Evolutionary conservation across 2,797 vertebrate genomes (phyloP), one percentile per base, ranked within the genome.

Genomic region (Sebastes ruberrimus): DNA sequence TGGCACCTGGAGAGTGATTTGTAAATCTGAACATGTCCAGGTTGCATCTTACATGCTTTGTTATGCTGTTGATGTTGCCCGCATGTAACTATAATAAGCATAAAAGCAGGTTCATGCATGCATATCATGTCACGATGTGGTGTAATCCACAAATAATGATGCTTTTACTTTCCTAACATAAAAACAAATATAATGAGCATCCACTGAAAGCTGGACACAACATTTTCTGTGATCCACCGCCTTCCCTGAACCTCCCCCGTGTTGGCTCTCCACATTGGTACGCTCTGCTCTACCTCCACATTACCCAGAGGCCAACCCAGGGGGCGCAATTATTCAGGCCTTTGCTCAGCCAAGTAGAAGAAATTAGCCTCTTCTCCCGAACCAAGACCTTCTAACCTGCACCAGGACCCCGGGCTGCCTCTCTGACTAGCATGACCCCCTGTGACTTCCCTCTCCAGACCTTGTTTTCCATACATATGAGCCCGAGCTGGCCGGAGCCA

Each of bases 291-390:
- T 87, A 90, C 88, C 91, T 91, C 88, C 81, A 86, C 78, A 72
- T 77, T 53, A 86, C 89, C 88, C 85, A 89, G 22, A 90, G 86
- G 90, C 89, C 86, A 69, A 88, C 90, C 95, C 93, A 89, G 87
- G 86, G 89, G 95, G 93, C 71, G 55, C 94, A 95, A 95, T 95
- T 95, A 96, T 93, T 91, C 88, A 86, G 81, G 85, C 89, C 92
- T 94, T 92, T 93, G 93, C 89, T 94, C 92, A 93, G 86, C 91
- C 93, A 93, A 93, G 91, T 89, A 92, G 91, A 93, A 92, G 88
- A 95, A 94, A 95, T 95, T 89, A 91, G 87, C 89, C 91, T 93
- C 87, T 87, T 86, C 90, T 92, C 84, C 92, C 28, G 77, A 92
- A 90, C 87, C 90, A 82, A 89, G 94, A 95, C 92, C 93, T 94